Conservation (phyloP, 2,797 vertebrate genomes). For the Gymnopithys bicolor region DNA sequence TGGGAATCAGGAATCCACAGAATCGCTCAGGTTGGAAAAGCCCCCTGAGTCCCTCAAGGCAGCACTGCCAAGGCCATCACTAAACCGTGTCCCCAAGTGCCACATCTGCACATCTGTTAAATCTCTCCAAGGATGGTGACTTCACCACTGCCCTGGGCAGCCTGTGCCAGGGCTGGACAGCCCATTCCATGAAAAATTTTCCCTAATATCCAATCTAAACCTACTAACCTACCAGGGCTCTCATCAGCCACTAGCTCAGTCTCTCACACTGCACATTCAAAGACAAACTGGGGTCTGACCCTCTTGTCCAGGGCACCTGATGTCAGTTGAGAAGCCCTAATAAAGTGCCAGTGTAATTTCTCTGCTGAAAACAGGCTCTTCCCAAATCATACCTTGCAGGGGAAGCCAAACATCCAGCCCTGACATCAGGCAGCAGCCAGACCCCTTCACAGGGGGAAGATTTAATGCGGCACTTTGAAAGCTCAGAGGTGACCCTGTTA, state of each 20-base stretch:
- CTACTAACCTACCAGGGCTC: not conserved
- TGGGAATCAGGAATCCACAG: not conserved
- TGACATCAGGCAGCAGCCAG: not conserved
- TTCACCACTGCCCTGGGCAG: not conserved
- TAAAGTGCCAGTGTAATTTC: rapidly evolving
- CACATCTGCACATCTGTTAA: not conserved
- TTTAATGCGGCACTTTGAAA: not conserved
- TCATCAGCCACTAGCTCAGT: not conserved
- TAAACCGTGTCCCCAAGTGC: not conserved
- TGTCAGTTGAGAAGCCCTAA: not conserved
- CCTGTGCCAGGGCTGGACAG: not conserved
- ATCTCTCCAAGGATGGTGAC: not conserved
- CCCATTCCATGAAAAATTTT: not conserved
- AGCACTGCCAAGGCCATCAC: not conserved
- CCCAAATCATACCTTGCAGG: not conserved
- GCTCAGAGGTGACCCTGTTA: not conserved
- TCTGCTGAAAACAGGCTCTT: not conserved
- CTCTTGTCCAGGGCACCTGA: no score
- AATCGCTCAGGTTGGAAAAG: not conserved
- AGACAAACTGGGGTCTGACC: not conserved
- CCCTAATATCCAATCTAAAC: not conserved
- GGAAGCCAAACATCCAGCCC: not conserved
- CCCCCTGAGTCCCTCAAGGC: not conserved
- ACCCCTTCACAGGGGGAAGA: rapidly evolving
- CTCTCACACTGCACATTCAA: rapidly evolving